These are phyloP conservation scores for Zoanthus sociatus DNA, from an alignment of 92 coral and sea anemone species.

Conservation along the genomic window DNA sequence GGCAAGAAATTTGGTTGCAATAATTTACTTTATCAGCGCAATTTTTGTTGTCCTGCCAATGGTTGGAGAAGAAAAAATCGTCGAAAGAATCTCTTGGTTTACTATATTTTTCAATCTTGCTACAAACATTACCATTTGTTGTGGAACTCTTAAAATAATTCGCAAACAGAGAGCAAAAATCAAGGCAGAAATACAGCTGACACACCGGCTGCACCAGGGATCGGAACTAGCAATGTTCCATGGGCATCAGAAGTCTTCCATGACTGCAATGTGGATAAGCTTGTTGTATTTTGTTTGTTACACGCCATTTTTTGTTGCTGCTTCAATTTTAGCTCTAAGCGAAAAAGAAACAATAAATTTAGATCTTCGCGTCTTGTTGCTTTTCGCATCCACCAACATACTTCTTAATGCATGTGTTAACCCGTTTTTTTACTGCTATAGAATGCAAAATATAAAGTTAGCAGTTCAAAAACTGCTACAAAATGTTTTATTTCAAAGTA, in stretches of 20 bases:
- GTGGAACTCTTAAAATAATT: not conserved
- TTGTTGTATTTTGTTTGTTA: slow-evolving; percentile 13
- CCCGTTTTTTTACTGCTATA: not conserved
- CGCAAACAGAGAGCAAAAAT: slow-evolving; percentile 1
- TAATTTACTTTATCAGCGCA: not conserved
- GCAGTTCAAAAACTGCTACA: not conserved
- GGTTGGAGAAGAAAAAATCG: not conserved
- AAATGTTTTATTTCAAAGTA: not conserved
- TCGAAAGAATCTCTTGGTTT: not conserved
- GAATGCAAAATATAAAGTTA: not conserved
- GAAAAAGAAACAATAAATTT: not conserved
- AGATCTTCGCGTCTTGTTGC: not conserved
- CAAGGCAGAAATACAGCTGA: slow-evolving; percentile 18
- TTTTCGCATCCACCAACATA: not conserved
- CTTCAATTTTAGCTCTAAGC: not conserved
- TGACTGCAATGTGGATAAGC: slow-evolving; percentile 3
- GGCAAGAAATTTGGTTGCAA: not conserved
- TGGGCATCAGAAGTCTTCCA: not conserved
- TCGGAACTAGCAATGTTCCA: not conserved
- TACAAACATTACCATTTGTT: not conserved
- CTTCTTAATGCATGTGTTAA: slow-evolving; percentile 19
- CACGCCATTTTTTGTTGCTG: not conserved
- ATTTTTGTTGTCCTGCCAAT: not conserved
- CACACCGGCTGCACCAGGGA: slow-evolving; percentile 2
- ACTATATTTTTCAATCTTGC: not conserved